A percentile compares a stretch with the other conserved stretches of the same genome.
Evolutionary conservation across 2,113 vertebrate genomes (phyloP).

Genomic region (Plotosus lineatus): DNA sequence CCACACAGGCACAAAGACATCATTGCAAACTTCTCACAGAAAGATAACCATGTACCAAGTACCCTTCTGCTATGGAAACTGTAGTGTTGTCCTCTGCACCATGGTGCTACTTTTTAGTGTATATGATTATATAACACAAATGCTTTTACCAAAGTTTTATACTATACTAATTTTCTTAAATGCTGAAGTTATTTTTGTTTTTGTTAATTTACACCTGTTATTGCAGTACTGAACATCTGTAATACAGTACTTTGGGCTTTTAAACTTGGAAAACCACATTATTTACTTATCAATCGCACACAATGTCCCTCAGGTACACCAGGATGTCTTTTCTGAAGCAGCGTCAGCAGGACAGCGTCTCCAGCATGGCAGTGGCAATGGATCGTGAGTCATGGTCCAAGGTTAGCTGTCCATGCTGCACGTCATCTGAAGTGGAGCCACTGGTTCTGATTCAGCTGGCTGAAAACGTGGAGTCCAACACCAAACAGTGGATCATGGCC

Average conservation of each 20-base stretch:
- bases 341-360: slow-evolving; percentile 40
- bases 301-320: slow-evolving; percentile 49
- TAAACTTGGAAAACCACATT: neutral
- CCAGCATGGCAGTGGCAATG: neutral
- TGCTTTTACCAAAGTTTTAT: neutral
- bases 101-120: too few relatives aligned
- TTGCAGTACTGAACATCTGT: neutral
- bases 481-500: slow-evolving; percentile 75
- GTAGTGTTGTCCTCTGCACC: too few relatives aligned
- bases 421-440: slow-evolving; percentile 65
- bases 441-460: slow-evolving; percentile 72
- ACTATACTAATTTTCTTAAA: neutral
- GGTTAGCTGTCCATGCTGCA: slow-evolving; percentile 72
- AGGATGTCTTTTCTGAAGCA: slow-evolving; percentile 58
- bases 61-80: too few relatives aligned
- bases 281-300: neutral
- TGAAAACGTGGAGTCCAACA: slow-evolving; percentile 61
- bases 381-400: slow-evolving; percentile 66
- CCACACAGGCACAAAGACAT: too few relatives aligned
- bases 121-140: neutral
- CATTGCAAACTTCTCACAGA: too few relatives aligned
- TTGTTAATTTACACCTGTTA: neutral
- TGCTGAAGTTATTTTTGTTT: neutral
- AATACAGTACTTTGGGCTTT: neutral
- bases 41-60: too few relatives aligned